phyloP scores from a whole-genome alignment of 2,797 vertebrate genomes.

The Cuniculus paca region DNA sequence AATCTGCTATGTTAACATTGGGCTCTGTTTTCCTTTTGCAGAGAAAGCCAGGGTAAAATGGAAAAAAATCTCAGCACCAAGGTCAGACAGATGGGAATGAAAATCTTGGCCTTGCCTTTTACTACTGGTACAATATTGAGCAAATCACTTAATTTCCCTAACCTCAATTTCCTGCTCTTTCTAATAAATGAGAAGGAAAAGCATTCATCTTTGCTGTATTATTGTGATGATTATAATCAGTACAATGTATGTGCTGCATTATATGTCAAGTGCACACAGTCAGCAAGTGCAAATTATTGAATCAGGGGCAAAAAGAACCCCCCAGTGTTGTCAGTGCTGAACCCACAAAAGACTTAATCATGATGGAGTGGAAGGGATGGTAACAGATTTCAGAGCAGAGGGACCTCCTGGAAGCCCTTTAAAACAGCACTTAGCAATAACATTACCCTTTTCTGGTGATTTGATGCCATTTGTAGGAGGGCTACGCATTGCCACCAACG shows the following conservation, averaged over 20 bases:
- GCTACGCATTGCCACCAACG: neutral
- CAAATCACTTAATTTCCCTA: conserved; percentile 47
- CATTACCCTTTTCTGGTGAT: neutral
- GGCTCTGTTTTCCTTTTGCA: neutral
- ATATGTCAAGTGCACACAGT: neutral
- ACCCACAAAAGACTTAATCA: conserved; percentile 46
- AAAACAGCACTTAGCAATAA: neutral
- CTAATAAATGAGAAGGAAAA: conserved; percentile 7
- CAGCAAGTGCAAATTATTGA: conserved; percentile 60
- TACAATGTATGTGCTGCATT: conserved; percentile 22
- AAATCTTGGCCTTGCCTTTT: neutral
- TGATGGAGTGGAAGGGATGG: neutral
- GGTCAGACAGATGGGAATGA: neutral
- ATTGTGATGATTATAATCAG: conserved; percentile 49
- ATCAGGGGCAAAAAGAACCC: conserved; percentile 48
- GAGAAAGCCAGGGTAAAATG: neutral
- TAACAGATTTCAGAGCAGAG: conserved; percentile 21
- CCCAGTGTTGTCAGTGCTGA: conserved; percentile 15
- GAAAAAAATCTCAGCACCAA: neutral
- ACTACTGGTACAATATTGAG: neutral
- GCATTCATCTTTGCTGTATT: conserved; percentile 58
- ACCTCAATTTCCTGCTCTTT: conserved; percentile 51
- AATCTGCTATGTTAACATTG: neutral
- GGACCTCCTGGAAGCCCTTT: neutral
- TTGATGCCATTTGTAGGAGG: neutral